Base-by-base conservation (phyloP, 2,888 invertebrate genomes). In the Scotopteryx bipunctaria region DNA sequence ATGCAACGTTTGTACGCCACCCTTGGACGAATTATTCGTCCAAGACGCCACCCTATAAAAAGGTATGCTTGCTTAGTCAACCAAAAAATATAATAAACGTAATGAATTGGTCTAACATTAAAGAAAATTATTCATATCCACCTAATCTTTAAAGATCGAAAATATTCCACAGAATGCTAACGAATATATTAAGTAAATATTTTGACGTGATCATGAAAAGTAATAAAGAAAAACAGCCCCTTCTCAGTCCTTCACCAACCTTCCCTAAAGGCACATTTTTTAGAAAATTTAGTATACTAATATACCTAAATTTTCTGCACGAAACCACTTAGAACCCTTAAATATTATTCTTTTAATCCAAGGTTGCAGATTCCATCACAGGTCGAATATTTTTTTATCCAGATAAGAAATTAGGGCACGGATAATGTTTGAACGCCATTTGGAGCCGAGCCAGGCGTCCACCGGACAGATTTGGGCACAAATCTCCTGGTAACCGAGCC, bases 321-420 rank as follows among this genome's bases (percentile, higher is more conserved):
- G 5, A 44, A 47, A 29, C 43, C 45, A 59, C 50, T 55, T 46
- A 48, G 46, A 33, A n/a, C 23, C 46, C 44, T 36, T n/a, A 41
- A 49, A 51, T 21, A 51, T 57, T 47, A 59, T 63, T 48, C 51
- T 65, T 65, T 46, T 59, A 66, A 63, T 53, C 59, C 59, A 55
- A 58, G 61, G 63, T 60, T 66, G 49, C 59, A 58, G 55, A 68
- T 71, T 70, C 66, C 63, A 73, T 76, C 69, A 66, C 61, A 68
- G 67, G 64, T 69, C 69, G 72, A 73, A 77, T 80, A 75, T 78
- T 78, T 78, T 61, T 78, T 69, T 51, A 71, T 71, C 71, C 64
- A 63, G 70, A 72, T 72, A 74, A 73, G 78, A 80, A 87, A 83
- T 83, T 81, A 83, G 83, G 76, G 74, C 84, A 66, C 73, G 66